These are phyloP conservation scores for Nymphicus hollandicus DNA, from an alignment of 2,113 vertebrate genomes.

Conservation along the genomic window DNA sequence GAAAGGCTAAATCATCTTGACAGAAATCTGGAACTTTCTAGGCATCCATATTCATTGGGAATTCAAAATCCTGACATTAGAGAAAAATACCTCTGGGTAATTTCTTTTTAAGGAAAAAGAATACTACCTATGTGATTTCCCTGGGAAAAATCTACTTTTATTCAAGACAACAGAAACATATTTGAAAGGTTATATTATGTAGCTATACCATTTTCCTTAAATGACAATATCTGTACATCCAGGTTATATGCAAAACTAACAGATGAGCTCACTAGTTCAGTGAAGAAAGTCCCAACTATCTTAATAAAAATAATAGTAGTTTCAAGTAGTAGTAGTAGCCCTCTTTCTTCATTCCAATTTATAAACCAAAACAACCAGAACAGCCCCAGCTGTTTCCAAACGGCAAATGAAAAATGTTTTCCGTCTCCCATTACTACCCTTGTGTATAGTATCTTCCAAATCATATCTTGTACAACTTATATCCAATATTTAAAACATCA, in stretches of 20 bases:
- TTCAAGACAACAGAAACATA: background rate
- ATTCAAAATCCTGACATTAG: slow-evolving; percentile 27
- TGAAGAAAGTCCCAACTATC: background rate
- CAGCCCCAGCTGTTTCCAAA: background rate
- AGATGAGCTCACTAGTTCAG: background rate
- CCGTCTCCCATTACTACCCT: background rate
- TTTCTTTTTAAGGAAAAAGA: slow-evolving; percentile 34
- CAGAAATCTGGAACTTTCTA: slow-evolving; percentile 59
- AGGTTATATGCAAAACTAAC: background rate
- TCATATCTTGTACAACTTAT: background rate
- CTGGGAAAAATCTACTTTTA: background rate
- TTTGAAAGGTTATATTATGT: background rate
- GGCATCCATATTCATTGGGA: slow-evolving; percentile 36
- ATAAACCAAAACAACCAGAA: background rate
- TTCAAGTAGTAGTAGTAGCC: background rate
- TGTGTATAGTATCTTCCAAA: background rate
- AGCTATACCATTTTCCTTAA: background rate
- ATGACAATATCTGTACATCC: background rate
- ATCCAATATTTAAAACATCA: background rate
- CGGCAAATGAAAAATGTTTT: background rate
- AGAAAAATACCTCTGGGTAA: slow-evolving; percentile 2
- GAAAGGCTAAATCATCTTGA: slow-evolving; percentile 48
- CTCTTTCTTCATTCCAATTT: background rate
- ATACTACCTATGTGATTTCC: background rate
- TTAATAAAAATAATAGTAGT: background rate